A percentile compares a stretch with the other conserved stretches of the same genome.
Conservation (phyloP, 2,888 invertebrate genomes). For the Amiota minor region DNA sequence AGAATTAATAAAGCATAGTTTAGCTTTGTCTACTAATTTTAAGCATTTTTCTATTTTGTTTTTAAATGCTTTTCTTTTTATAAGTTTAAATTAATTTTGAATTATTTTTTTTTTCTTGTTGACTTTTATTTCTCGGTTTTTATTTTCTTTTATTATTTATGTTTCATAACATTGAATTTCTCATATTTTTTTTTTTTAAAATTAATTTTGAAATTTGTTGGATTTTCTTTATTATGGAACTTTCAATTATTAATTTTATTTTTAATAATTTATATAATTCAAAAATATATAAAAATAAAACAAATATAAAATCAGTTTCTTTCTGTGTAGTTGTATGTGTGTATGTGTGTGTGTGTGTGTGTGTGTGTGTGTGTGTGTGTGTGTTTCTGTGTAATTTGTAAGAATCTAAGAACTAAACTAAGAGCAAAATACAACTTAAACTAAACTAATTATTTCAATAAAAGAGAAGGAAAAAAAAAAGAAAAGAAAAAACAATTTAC, state of each 20-base stretch:
- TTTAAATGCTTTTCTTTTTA: too few species aligned
- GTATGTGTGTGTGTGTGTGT: constrained; percentile 17
- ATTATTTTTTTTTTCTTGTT: too few species aligned
- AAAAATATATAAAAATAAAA: constrained; percentile 19
- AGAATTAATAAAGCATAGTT: neutral
- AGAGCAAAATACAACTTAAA: too few species aligned
- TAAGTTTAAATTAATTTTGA: too few species aligned
- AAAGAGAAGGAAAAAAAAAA: too few species aligned
- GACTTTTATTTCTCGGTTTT: neutral
- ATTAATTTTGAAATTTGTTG: neutral
- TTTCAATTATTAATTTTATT: too few species aligned
- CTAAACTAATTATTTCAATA: too few species aligned
- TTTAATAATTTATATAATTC: neutral
- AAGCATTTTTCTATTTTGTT: neutral
- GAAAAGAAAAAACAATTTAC: too few species aligned
- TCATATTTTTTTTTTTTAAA: neutral
- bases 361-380: constrained; percentile 16
- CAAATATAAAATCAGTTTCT: neutral
- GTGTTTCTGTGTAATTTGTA: constrained; percentile 20
- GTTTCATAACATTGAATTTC: neutral
- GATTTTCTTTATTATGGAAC: neutral
- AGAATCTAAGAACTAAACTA: neutral
- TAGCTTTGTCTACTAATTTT: neutral
- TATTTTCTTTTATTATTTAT: neutral
- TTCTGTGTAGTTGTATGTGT: constrained; percentile 1